Base-by-base conservation (phyloP, 2,888 invertebrate genomes). In the Drosophila histrio region DNA sequence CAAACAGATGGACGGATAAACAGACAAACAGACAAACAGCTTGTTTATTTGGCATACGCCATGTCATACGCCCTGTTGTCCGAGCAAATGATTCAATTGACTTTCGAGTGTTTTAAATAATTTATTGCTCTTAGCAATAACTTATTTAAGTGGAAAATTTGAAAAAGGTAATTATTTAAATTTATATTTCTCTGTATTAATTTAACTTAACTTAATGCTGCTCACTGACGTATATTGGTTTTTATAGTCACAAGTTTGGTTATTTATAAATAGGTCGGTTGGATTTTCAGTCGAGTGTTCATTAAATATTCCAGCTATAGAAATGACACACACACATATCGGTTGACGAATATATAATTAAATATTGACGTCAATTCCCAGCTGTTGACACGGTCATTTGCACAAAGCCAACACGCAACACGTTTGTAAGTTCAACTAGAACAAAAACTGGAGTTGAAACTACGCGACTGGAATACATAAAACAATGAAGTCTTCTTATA, bases 291-390 rank as follows among this genome's bases (percentile, higher is more conserved):
- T 53, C 30, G 13, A 13, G 11, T 5, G 13, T 9, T 43, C 36
- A 54, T 61, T 61, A 39, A 13, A 41, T 59, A 72, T 72, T 15
- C 58, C 17, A 43, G 32, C 15, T 54, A 19, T 39, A 46, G 36
- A 21, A 3, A 21, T 28, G 11, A 30, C 36, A 57, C 22, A 54
- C 47, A 36, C 36, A 11, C 44, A 57, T 17, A 39, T 26, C 44
- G 56, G 41, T 34, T 52, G 41, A 38, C 46, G 59, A 43, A 58
- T 53, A 62, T 72, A 81, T 75, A 75, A 70, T 83, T 75, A 75
- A 70, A 26, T 59, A 46, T 68, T 84, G 84, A 81, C 84, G 80
- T 84, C 81, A 81, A 63, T 78, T 43, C 63, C 56, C 57, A 44
- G 9, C 56, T 50, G 57, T 58, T 58, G 53, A 17, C 34, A 46